Evolutionary conservation across 64 coral and sea anemone species (phyloP).

Genomic region (Catalaphyllia jardinei): DNA sequence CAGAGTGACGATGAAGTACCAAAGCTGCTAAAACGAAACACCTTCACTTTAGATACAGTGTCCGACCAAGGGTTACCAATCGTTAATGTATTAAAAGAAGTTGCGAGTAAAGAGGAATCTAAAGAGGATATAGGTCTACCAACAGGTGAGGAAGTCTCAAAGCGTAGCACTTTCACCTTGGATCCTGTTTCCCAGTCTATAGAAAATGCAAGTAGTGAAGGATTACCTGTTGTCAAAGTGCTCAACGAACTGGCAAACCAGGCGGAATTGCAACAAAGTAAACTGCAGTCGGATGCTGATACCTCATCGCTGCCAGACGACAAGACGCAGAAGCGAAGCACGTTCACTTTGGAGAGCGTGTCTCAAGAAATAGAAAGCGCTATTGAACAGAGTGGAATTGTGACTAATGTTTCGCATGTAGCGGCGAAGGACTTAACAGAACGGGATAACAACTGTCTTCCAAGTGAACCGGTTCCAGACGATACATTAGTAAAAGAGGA

Average conservation of each 20-base stretch:
- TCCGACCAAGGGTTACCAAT: neutral
- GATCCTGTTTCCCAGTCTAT: constrained; percentile 50
- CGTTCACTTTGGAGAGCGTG: constrained; percentile 33
- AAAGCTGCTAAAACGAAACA: constrained; percentile 5
- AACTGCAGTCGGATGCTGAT: neutral
- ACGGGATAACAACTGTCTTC: constrained; percentile 4
- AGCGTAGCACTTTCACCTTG: constrained; percentile 48
- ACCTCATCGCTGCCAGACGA: neutral
- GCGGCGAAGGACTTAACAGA: neutral
- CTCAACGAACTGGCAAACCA: constrained; percentile 37
- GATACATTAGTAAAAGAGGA: neutral
- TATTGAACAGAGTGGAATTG: neutral
- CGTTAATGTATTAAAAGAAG: neutral
- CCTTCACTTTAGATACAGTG: constrained; percentile 8
- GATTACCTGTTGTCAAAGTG: constrained; percentile 28
- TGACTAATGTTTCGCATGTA: neutral
- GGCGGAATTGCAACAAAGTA: neutral
- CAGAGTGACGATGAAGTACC: neutral
- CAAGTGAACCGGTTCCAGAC: neutral
- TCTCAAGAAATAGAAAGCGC: constrained; percentile 6
- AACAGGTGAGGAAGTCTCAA: neutral
- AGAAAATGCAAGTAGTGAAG: constrained; percentile 20
- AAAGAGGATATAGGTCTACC: neutral
- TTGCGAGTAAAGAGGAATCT: neutral
- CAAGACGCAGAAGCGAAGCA: constrained; percentile 1